A percentile compares a stretch with the other conserved stretches of the same genome.
phyloP scores from a whole-genome alignment of 2,888 invertebrate species.

The Syrista parreyssii region DNA sequence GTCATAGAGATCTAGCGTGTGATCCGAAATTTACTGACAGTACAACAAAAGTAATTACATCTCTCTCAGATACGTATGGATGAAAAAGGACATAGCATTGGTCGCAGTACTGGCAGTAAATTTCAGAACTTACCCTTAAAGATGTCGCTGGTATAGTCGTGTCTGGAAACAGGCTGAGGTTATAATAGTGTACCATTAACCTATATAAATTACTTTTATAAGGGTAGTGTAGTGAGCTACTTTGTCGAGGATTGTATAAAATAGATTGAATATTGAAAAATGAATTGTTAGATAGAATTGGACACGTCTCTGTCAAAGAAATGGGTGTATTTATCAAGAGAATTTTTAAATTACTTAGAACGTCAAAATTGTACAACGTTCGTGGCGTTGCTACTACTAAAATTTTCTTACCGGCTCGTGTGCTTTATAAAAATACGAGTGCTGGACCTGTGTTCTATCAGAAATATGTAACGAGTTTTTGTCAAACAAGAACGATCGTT shows the following conservation, averaged over 20 bases:
- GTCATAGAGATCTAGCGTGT: not conserved
- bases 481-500: not conserved
- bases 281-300: not conserved
- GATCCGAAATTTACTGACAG: too few species aligned
- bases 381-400: not conserved
- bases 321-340: not conserved
- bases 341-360: slow-evolving; percentile 21
- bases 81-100: too few species aligned
- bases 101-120: too few species aligned
- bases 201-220: not conserved
- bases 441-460: not conserved
- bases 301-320: not conserved
- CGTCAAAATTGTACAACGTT: not conserved
- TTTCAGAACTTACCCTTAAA: too few species aligned
- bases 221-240: not conserved
- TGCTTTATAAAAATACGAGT: not conserved
- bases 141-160: not conserved
- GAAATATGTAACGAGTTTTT: not conserved
- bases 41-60: too few species aligned
- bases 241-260: not conserved
- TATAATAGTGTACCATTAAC: not conserved
- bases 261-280: not conserved
- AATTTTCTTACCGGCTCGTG: not conserved
- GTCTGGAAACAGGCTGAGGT: not conserved
- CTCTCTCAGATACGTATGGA: too few species aligned